These are phyloP conservation scores for Thyatira batis DNA, from an alignment of 2,888 invertebrate genomes.

Conservation along the genomic window DNA sequence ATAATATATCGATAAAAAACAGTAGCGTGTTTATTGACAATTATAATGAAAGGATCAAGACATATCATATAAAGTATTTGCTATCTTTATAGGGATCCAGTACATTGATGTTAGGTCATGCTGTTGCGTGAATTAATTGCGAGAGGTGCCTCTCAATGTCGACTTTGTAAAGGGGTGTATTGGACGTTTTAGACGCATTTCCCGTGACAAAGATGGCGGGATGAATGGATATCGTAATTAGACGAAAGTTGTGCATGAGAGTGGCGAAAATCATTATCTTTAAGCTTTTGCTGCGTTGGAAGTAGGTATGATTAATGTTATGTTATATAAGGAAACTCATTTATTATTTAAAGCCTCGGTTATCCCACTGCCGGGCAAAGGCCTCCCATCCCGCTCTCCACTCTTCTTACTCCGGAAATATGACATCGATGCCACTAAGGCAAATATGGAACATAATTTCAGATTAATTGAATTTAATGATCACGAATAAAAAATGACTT, in stretches of 20 bases:
- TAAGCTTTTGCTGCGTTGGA: background rate
- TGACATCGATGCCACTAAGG: too few relatives aligned
- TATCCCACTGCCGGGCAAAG: too few relatives aligned
- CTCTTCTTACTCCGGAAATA: too few relatives aligned
- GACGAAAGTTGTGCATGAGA: background rate
- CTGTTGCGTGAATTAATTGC: slow-evolving; percentile 19
- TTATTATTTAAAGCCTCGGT: too few relatives aligned
- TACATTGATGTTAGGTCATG: slow-evolving; percentile 21
- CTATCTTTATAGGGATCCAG: slow-evolving; percentile 19
- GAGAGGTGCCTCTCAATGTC: background rate
- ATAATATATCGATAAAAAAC: background rate
- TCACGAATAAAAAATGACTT: too few relatives aligned
- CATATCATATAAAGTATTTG: slow-evolving; percentile 12
- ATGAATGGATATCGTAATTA: background rate
- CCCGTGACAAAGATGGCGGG: background rate
- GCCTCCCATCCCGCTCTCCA: too few relatives aligned
- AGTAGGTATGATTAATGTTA: too few relatives aligned
- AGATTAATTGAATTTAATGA: too few relatives aligned
- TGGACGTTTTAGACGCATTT: background rate
- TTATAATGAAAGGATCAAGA: slow-evolving; percentile 23
- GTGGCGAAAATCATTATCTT: background rate
- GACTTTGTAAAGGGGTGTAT: background rate
- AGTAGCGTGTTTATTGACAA: background rate
- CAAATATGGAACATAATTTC: too few relatives aligned
- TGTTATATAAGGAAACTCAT: too few relatives aligned